Evolutionary conservation across 2,888 invertebrate genomes (phyloP), one percentile per base, ranked within the genome.

Genomic region (Coleophora deauratella): DNA sequence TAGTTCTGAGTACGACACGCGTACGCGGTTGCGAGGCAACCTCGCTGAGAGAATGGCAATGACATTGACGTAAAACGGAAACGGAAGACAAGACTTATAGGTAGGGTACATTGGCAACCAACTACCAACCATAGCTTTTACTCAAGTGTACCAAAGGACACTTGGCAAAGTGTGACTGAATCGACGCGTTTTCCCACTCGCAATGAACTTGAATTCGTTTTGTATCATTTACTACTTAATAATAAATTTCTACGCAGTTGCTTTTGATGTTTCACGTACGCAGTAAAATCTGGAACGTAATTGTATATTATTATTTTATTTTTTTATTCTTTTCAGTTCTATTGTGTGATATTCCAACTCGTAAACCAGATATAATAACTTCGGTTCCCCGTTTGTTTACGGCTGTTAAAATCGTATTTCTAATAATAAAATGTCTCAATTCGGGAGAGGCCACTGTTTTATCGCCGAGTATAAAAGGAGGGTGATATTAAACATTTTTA

Each of bases 391-490:
- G 66, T 58, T 64, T 65, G 61, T 81, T 82, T 82, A 82, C 67
- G 77, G 75, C 77, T 66, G 72, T 78, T 76, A 73, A 81, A 82
- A 82, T 74, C 73, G 76, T 80, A 79, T 81, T 77, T 73, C 80
- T 80, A 80, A 81, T 79, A 82, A 80, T 80, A 84, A 84, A 84
- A 80, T 67, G 74, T 74, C 81, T 80, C 78, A 80, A 81, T 81
- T 80, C 75, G 66, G 74, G 11, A 63, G 68, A 66, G 70, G 69
- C 65, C 74, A 67, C 74, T 77, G 78, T 78, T 82, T 79, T 80
- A 84, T 82, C 65, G 62, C 59, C 52, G 65, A 6, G 45, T 63
- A 66, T 80, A 79, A 80, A 78, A 21, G 21, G 71, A 70, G 60
- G 59, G 59, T 49, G 65, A 56, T 66, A 73, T 77, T 78, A 76